A percentile compares a stretch with the other conserved stretches of the same genome.
phyloP scores from a whole-genome alignment of 1,140 invertebrate genomes.

The Subanguina moxae region DNA sequence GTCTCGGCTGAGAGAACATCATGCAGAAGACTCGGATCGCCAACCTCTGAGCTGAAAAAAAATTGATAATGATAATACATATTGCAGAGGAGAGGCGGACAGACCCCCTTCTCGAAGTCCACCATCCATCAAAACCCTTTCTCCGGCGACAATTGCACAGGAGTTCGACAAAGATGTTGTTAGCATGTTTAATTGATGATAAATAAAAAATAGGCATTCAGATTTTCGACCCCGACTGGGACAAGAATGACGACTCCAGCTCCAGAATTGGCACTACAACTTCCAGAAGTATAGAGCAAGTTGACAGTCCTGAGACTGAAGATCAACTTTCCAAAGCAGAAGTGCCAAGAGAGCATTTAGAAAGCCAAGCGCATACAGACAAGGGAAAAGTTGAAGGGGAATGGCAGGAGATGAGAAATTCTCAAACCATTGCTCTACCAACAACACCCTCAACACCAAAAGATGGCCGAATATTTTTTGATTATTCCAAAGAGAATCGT shows the following conservation, averaged over 20 bases:
- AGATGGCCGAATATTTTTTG: constrained; percentile 11
- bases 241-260: not conserved
- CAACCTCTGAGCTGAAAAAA: too few relatives aligned
- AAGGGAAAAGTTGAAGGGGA: not conserved
- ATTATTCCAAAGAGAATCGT: constrained; percentile 19
- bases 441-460: not conserved
- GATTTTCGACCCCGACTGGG: not conserved
- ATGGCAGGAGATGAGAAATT: not conserved
- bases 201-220: not conserved
- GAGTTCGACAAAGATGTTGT: not conserved
- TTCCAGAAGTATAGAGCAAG: too few relatives aligned
- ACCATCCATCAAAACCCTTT: not conserved
- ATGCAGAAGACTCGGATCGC: too few relatives aligned
- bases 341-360: too few relatives aligned
- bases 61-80: too few relatives aligned
- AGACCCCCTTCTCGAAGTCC: not conserved
- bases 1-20: too few relatives aligned
- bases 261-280: too few relatives aligned
- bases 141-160: not conserved
- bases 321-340: too few relatives aligned
- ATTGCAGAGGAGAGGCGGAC: too few relatives aligned
- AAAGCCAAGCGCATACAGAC: not conserved
- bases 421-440: not conserved
- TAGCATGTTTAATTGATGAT: not conserved
- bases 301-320: too few relatives aligned